Percentiles rank a stretch among this genome's conserved stretches.
These are phyloP conservation scores for Xiphophorus maculatus DNA, from an alignment of 2,113 vertebrate genomes.

Conservation along the genomic window DNA sequence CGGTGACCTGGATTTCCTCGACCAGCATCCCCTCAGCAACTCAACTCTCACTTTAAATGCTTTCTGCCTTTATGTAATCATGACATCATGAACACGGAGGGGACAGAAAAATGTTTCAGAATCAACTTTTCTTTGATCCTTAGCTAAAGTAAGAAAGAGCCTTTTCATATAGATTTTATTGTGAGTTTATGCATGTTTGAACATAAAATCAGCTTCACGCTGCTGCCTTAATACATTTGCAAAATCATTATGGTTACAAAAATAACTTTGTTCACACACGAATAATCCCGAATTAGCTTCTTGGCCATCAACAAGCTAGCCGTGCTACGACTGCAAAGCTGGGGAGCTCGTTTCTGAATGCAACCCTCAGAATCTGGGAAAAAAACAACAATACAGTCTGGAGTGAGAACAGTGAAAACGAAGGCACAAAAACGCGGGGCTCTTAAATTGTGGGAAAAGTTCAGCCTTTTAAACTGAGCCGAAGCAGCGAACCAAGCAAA, in stretches of 20 bases:
- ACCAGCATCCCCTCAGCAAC: slow-evolving; percentile 46
- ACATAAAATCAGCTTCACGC: neutral
- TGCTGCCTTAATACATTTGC: slow-evolving; percentile 39
- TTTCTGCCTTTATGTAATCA: slow-evolving; percentile 59
- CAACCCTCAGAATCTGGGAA: slow-evolving; percentile 64
- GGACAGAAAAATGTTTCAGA: neutral
- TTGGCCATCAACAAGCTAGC: slow-evolving; percentile 48
- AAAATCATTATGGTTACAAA: slow-evolving; percentile 33
- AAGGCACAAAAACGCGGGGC: slow-evolving; percentile 45
- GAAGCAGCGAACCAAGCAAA: slow-evolving; percentile 23
- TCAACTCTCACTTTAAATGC: slow-evolving; percentile 57
- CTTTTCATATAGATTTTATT: slow-evolving; percentile 12
- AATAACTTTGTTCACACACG: slow-evolving; percentile 29
- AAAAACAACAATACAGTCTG: slow-evolving; percentile 55
- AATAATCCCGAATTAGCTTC: slow-evolving; percentile 65
- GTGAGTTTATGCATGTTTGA: too few relatives aligned
- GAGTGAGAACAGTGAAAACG: slow-evolving; percentile 47
- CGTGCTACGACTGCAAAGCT: slow-evolving; percentile 77
- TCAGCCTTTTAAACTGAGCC: slow-evolving; percentile 44
- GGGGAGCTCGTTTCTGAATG: slow-evolving; percentile 59
- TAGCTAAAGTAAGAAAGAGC: neutral
- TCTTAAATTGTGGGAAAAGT: slow-evolving; percentile 61
- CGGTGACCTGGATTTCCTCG: slow-evolving; percentile 72
- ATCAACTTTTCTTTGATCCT: neutral
- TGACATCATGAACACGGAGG: slow-evolving; percentile 38